Conservation (phyloP, 2,113 vertebrate species). For the Empidonax traillii region DNA sequence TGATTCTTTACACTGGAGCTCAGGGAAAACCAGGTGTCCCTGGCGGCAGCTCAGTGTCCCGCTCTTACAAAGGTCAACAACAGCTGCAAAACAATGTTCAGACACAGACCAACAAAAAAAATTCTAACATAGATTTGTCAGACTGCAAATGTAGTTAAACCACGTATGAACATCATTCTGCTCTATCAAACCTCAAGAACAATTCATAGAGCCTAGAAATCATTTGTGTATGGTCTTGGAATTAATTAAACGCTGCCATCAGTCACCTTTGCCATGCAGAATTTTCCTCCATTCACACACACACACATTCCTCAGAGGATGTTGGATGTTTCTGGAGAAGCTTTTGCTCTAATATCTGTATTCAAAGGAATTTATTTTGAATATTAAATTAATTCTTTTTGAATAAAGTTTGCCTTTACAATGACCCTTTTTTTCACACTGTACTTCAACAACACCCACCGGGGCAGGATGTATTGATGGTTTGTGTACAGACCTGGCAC, state of each 20-base stretch:
- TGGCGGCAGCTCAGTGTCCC: neutral
- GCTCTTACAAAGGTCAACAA: neutral
- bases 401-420: neutral
- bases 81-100: neutral
- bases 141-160: neutral
- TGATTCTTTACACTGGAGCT: neutral
- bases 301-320: neutral
- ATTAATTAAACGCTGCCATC: neutral
- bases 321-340: neutral
- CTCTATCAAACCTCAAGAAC: neutral
- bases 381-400: neutral
- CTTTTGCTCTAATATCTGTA: neutral
- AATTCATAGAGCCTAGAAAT: neutral
- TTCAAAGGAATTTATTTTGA: neutral
- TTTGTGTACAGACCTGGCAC: neutral
- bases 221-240: neutral
- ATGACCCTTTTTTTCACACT: neutral
- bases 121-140: neutral
- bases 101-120: neutral
- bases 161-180: neutral
- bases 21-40: neutral
- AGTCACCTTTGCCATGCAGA: neutral
- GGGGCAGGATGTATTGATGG: neutral
- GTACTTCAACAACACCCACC: neutral
- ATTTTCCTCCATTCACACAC: neutral